These are phyloP conservation scores for Drosophila maculinotata DNA, from an alignment of 2,888 invertebrate genomes.

Conservation along the genomic window DNA sequence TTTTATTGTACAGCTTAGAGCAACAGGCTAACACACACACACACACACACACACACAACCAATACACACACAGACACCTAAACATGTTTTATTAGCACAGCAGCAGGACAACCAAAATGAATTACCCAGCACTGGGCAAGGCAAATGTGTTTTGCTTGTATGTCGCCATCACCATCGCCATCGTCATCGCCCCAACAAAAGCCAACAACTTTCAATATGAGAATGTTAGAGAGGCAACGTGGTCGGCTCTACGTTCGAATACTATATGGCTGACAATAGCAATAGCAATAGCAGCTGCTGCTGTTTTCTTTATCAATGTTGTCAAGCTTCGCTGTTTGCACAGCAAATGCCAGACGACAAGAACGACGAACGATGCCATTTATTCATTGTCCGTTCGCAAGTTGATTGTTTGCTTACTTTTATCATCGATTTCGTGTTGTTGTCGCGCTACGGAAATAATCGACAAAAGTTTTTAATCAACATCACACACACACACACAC, in stretches of 20 bases:
- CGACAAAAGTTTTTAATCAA: slow-evolving; percentile 79
- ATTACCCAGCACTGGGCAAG: slow-evolving; percentile 51
- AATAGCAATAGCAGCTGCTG: slow-evolving; percentile 32
- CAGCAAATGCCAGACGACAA: slow-evolving; percentile 51
- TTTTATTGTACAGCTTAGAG: slow-evolving; percentile 63
- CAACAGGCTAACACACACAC: slow-evolving; percentile 60
- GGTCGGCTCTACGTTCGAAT: background rate
- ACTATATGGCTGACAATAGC: slow-evolving; percentile 23
- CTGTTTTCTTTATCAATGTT: slow-evolving; percentile 56
- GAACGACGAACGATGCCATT: slow-evolving; percentile 37
- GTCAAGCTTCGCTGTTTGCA: slow-evolving; percentile 52
- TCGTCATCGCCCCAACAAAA: slow-evolving; percentile 5
- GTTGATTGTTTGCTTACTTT: slow-evolving; percentile 79
- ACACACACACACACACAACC: slow-evolving; percentile 4
- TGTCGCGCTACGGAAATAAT: slow-evolving; percentile 64
- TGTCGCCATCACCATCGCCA: background rate
- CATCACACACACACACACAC: slow-evolving; percentile 23
- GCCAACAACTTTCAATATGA: slow-evolving; percentile 47
- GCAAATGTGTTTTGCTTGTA: slow-evolving; percentile 53
- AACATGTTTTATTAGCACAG: slow-evolving; percentile 68
- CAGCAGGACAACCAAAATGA: slow-evolving; percentile 53
- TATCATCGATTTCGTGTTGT: slow-evolving; percentile 73
- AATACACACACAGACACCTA: slow-evolving; percentile 1
- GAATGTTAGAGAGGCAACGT: slow-evolving; percentile 6
- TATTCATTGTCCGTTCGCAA: slow-evolving; percentile 53